phyloP scores from a whole-genome alignment of 2,888 invertebrate species.

The Subacronicta megacephala region DNA sequence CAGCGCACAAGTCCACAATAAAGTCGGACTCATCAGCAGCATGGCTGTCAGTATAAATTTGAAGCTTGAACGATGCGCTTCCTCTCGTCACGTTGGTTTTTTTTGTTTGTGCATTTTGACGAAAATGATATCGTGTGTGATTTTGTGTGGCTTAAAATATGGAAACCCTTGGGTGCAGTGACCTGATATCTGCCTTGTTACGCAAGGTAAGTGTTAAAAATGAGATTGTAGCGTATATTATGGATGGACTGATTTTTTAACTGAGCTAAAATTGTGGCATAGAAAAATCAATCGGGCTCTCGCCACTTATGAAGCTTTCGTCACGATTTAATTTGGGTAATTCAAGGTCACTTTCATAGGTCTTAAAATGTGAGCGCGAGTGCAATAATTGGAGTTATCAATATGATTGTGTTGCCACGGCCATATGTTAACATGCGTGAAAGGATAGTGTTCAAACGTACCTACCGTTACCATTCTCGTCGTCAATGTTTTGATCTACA shows the following conservation, averaged over 20 bases:
- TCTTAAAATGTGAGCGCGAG: slow-evolving; percentile 63
- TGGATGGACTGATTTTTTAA: slow-evolving; percentile 38
- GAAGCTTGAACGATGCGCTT: slow-evolving; percentile 95
- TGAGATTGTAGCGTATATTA: slow-evolving; percentile 23
- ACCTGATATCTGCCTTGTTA: slow-evolving; percentile 78
- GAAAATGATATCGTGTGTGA: slow-evolving; percentile 89
- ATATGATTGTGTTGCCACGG: slow-evolving; percentile 69
- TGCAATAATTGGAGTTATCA: slow-evolving; percentile 72
- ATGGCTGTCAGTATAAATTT: slow-evolving; percentile 99
- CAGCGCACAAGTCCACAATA: slow-evolving; percentile 92
- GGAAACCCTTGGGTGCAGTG: slow-evolving; percentile 89
- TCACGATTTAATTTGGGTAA: slow-evolving; percentile 72
- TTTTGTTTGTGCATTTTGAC: slow-evolving; percentile 88
- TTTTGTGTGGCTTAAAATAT: slow-evolving; percentile 84
- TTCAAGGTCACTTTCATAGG: slow-evolving; percentile 76
- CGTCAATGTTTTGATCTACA: slow-evolving; percentile 63
- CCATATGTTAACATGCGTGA: slow-evolving; percentile 86
- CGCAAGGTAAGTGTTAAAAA: slow-evolving; percentile 73
- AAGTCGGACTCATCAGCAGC: slow-evolving; percentile 96
- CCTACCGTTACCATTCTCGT: slow-evolving; percentile 79
- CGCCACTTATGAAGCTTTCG: slow-evolving; percentile 76
- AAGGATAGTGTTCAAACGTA: slow-evolving; percentile 74
- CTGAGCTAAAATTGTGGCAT: slow-evolving; percentile 64
- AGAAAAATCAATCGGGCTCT: slow-evolving; percentile 74
- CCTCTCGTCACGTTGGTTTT: slow-evolving; percentile 93